Evolutionary conservation across 2,113 vertebrate genomes (phyloP), one percentile per base, ranked within the genome.

Genomic region (Carassius auratus): DNA sequence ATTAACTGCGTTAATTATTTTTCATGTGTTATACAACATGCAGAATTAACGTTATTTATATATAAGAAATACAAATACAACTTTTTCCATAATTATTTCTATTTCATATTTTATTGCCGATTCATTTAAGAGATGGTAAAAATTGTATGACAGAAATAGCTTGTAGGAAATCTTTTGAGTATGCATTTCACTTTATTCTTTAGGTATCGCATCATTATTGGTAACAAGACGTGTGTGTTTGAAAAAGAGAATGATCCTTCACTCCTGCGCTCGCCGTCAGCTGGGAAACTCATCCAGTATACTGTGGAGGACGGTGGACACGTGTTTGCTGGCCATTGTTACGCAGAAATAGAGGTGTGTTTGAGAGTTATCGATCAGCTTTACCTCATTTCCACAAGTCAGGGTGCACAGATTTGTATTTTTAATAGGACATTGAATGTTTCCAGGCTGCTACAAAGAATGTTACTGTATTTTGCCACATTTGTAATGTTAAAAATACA

Each of bases 161-260:
- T 14, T 17, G 66, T 33, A 33, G 30, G 5, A n/a, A 68, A 33
- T 59, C 15, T 33, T 66, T 85, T 80, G 8, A 26, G 19, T 17
- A 36, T n/a, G 36, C 36, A 13, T 30, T 26, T 50, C 64, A 14
- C 48, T 42, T 21, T 42, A 5, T 82, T n/a, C 36, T 42, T 8
- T 74, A 99, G 98, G 88, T 99, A 99, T 81, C 98, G 98, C 66
- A 98, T 99, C 90, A 99, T 98, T 0, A 99, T 99, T 55, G 98
- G 98, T 69, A 99, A 99, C 94, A 99, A 99, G 93, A 99, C 98
- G 0, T 99, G 98, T 87, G 98, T 99, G 85, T 99, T 99, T 92
- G 98, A 99, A 88, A 99, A 96, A 91, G 98, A 99, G 90, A 99
- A 99, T 0, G 98, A 99, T 81, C 98, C 98, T 0, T 99, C 98